phyloP scores from a whole-genome alignment of 2,797 vertebrate genomes.

The Zenarchopterus dispar region DNA sequence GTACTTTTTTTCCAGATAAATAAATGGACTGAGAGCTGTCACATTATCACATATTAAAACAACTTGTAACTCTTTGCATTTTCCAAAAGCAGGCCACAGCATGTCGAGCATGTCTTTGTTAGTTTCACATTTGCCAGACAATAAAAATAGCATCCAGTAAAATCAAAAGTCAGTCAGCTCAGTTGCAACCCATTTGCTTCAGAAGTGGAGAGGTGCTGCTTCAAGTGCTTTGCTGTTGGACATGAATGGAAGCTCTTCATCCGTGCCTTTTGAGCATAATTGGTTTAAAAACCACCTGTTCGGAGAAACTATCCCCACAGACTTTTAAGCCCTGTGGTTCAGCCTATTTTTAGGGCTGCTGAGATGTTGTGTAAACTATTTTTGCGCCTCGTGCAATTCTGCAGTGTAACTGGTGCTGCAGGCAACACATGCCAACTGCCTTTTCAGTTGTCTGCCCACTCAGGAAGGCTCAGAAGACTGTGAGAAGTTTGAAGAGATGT shows the following conservation, averaged over 20 bases:
- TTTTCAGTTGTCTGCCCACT: conserved; percentile 46
- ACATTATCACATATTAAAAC: too few relatives aligned
- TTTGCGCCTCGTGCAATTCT: conserved; percentile 61
- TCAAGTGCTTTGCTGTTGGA: neutral
- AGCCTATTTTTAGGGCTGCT: conserved; percentile 70
- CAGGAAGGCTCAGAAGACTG: conserved; percentile 35
- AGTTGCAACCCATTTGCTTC: too few relatives aligned
- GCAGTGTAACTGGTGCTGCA: conserved; percentile 47
- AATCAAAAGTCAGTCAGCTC: too few relatives aligned
- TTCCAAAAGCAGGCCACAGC: too few relatives aligned
- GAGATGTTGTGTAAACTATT: conserved; percentile 68
- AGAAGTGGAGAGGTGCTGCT: too few relatives aligned
- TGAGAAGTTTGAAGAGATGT: conserved; percentile 56
- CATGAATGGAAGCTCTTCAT: neutral
- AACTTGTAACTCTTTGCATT: too few relatives aligned
- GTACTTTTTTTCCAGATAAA: too few relatives aligned
- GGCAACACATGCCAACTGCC: conserved; percentile 58
- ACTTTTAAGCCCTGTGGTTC: conserved; percentile 33
- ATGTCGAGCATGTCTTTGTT: too few relatives aligned
- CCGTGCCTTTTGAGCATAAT: neutral
- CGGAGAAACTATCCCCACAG: conserved; percentile 31
- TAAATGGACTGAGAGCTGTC: too few relatives aligned
- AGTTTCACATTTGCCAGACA: too few relatives aligned
- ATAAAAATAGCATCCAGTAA: too few relatives aligned
- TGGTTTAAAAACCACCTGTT: conserved; percentile 37